Evolutionary conservation across 37 sponge, comb jelly and placozoan genomes (phyloP), one percentile per base, ranked within the genome.

Genomic region (Petrosia ficiformis): DNA sequence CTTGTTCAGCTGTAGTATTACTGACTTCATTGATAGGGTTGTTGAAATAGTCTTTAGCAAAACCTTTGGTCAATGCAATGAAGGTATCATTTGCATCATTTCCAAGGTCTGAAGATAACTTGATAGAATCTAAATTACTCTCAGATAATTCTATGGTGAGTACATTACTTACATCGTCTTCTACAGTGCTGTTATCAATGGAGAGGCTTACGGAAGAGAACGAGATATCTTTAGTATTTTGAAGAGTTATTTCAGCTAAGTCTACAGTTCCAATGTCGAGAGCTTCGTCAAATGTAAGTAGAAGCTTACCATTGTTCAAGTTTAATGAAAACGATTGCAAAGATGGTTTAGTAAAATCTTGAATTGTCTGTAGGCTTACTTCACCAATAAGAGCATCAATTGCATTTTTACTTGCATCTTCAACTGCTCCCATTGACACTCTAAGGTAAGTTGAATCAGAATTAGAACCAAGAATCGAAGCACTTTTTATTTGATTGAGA

Each of bases 281-380:
- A 38, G 89, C 89, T 70, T 93, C 94, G 4, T 52, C 39, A 35
- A 95, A 92, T 11, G 90, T 83, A 21, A 95, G 80, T 4, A 59
- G 2, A 14, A 95, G 42, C 19, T 32, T n/a, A 40, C 77, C 79
- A 28, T 44, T 30, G 48, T 86, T 77, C 42, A 95, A 56, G 38
- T 95, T 63, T 2, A 95, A 71, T 2, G 41, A 54, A 65, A 89
- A 91, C 21, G 48, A 38, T 2, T 64, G 32, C 6, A 95, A 75
- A n/a, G 34, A 6, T 58, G 96, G 96, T 60, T 34, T 42, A 38
- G 84, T 89, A 19, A 35, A 31, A 65, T 95, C 96, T 42, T 67
- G 66, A 16, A 71, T 61, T 8, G 88, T 80, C 0, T 57, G 30
- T 1, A 35, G 37, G n/a, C 86, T 87, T 77, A 31, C 69, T 2